Conservation (phyloP, 2,888 invertebrate genomes). For the Pachycephus smyrnensis region DNA sequence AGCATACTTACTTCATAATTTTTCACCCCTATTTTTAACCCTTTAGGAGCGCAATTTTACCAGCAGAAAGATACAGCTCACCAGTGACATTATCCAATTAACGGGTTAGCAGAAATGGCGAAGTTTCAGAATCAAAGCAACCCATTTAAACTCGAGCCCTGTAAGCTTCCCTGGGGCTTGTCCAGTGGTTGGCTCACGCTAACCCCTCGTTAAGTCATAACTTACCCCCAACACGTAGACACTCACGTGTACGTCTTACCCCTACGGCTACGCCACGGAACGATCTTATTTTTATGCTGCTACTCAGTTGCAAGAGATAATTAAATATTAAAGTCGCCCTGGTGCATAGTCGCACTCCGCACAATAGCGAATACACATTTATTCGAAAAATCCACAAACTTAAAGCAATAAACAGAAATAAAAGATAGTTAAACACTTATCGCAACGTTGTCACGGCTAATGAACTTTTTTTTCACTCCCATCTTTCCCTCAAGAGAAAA, state of each 20-base stretch:
- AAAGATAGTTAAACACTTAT: background rate
- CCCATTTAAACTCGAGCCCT: constrained; percentile 57
- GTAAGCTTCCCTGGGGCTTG: constrained; percentile 56
- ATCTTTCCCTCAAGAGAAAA: background rate
- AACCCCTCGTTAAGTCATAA: constrained; percentile 67
- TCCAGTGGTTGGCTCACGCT: constrained; percentile 58
- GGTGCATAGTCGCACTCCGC: background rate
- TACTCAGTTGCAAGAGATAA: constrained; percentile 29
- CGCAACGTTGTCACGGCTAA: background rate
- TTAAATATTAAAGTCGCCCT: constrained; percentile 31
- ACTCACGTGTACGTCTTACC: constrained; percentile 29
- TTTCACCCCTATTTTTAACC: background rate
- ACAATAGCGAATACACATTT: background rate
- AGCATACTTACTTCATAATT: background rate
- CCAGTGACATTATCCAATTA: constrained; percentile 27
- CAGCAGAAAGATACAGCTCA: background rate
- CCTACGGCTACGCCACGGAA: constrained; percentile 14
- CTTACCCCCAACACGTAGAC: constrained; percentile 53
- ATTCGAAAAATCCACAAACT: background rate
- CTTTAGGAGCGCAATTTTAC: background rate
- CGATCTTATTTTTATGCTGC: constrained; percentile 37
- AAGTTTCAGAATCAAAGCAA: constrained; percentile 55
- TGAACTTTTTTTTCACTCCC: constrained; percentile 1
- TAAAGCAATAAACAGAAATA: background rate
- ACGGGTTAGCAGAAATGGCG: constrained; percentile 46